Percentiles rank a stretch among this genome's conserved stretches.
Evolutionary conservation across 2,113 vertebrate species (phyloP).

Genomic region (Equus quagga): DNA sequence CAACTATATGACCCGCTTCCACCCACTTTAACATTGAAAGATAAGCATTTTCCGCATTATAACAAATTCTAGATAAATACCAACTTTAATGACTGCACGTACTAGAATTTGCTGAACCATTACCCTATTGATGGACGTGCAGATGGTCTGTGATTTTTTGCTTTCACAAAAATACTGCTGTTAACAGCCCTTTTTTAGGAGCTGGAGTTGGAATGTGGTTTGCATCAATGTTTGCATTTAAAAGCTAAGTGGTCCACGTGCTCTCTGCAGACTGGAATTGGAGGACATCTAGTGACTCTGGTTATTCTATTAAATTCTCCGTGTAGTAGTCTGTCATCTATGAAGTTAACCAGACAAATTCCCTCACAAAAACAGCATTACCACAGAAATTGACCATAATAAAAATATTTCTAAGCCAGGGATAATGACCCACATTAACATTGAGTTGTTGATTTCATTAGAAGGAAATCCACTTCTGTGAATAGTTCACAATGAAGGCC

Average conservation of each 20-base stretch:
- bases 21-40: neutral
- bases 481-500: neutral
- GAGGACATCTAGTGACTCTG: neutral
- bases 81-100: neutral
- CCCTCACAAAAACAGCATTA: slow-evolving; percentile 44
- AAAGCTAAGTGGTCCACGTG: neutral
- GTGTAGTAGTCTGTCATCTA: neutral
- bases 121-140: neutral
- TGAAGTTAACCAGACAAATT: slow-evolving; percentile 61
- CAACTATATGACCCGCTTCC: neutral
- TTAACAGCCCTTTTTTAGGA: neutral
- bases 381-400: slow-evolving; percentile 61
- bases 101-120: neutral
- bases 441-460: slow-evolving; percentile 47
- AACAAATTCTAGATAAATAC: slow-evolving; percentile 4
- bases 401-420: slow-evolving; percentile 73
- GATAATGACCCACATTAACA: slow-evolving; percentile 53
- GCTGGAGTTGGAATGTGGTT: neutral
- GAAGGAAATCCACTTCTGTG: neutral
- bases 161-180: neutral
- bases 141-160: neutral
- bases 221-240: slow-evolving; percentile 8
- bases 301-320: neutral
- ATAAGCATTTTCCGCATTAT: neutral
- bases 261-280: neutral